phyloP scores from a whole-genome alignment of 2,888 invertebrate species.

The Acanthosepion pharaonis region DNA sequence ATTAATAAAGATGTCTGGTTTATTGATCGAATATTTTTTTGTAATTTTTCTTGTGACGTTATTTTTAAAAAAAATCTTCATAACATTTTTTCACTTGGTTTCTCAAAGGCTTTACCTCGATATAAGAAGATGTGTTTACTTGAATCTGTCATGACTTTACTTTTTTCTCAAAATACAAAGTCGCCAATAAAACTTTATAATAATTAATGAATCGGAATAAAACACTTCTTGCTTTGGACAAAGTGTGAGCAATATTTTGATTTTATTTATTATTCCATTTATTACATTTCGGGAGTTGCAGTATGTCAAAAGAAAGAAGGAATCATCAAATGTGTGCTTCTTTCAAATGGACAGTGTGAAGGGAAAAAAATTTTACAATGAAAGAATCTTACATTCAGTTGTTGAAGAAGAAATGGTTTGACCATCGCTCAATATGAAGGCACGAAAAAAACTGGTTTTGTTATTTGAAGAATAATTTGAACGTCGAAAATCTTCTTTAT shows the following conservation, averaged over 20 bases:
- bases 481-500: no score
- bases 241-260: background rate
- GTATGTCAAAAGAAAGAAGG: background rate
- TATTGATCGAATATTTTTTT: background rate
- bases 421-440: no score
- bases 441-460: no score
- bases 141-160: background rate
- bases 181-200: background rate
- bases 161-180: background rate
- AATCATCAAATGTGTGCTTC: background rate
- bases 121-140: background rate
- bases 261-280: background rate
- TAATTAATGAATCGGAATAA: background rate
- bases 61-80: background rate
- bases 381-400: no score
- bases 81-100: background rate
- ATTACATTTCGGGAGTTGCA: background rate
- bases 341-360: background rate
- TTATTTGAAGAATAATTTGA: no score
- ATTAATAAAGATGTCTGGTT: constrained; percentile 9
- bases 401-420: no score
- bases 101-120: constrained; percentile 11
- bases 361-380: no score
- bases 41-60: background rate
- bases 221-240: background rate